These are phyloP conservation scores for Tragelaphus eurycerus DNA, from an alignment of 2,797 vertebrate genomes.

Conservation along the genomic window DNA sequence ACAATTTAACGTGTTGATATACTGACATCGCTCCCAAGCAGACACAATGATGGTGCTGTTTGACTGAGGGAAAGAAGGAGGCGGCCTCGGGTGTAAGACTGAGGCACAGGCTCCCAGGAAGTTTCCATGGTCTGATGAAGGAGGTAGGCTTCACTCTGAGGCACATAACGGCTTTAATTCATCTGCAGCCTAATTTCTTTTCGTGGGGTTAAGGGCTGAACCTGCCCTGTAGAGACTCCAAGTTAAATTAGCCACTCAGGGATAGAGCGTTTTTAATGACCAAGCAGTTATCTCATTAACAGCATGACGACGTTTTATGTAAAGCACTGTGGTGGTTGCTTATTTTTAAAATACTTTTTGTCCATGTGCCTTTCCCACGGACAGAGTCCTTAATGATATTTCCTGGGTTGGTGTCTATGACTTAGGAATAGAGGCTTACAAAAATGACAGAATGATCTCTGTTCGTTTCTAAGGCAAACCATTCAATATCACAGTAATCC, in stretches of 20 bases:
- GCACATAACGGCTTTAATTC: slow-evolving; percentile 36
- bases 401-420: slow-evolving; percentile 61
- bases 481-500: no score
- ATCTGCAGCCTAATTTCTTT: slow-evolving; percentile 23
- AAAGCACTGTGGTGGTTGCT: slow-evolving; percentile 41
- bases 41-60: slow-evolving; percentile 52
- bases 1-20: slow-evolving; percentile 71
- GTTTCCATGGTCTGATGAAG: slow-evolving; percentile 58
- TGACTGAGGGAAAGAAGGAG: slow-evolving; percentile 73
- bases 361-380: slow-evolving; percentile 56
- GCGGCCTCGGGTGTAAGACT: slow-evolving; percentile 65
- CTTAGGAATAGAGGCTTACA: slow-evolving; percentile 33
- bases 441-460: no score
- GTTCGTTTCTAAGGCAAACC: no score
- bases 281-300: slow-evolving; percentile 68
- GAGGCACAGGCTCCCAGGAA: slow-evolving; percentile 65
- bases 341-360: slow-evolving; percentile 67
- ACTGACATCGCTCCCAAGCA: slow-evolving; percentile 70
- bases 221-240: background rate
- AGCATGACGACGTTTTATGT: slow-evolving; percentile 65
- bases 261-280: slow-evolving; percentile 26
- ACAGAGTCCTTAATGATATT: slow-evolving; percentile 45
- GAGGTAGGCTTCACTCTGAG: slow-evolving; percentile 1
- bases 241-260: background rate
- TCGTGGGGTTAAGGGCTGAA: background rate